phyloP scores from a whole-genome alignment of 2,888 invertebrate species.

The Beris chalybata region DNA sequence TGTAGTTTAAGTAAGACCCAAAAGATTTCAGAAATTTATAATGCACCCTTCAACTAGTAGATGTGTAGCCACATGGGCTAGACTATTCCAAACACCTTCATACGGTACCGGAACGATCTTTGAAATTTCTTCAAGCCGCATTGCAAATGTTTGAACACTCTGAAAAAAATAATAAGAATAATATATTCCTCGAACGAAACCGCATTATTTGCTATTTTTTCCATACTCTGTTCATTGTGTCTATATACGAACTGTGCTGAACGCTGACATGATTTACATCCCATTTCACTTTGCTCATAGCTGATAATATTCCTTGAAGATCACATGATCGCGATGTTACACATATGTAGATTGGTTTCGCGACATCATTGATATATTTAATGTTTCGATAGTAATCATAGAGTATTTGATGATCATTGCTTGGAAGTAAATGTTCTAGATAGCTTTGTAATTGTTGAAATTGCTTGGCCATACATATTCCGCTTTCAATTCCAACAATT shows the following conservation, averaged over 20 bases:
- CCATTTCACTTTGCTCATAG: constrained; percentile 96
- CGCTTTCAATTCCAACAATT: constrained; percentile 90
- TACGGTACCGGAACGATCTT: constrained; percentile 71
- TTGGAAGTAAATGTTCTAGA: constrained; percentile 79
- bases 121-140: constrained; percentile 74
- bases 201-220: neutral
- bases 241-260: constrained; percentile 89
- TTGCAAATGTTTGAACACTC: constrained; percentile 70
- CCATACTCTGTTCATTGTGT: constrained; percentile 68
- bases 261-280: constrained; percentile 92
- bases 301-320: constrained; percentile 70
- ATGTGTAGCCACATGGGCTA: constrained; percentile 82
- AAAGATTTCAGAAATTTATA: constrained; percentile 11
- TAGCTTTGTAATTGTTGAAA: constrained; percentile 82
- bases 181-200: neutral
- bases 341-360: constrained; percentile 84
- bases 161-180: constrained; percentile 37
- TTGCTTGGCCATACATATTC: constrained; percentile 86
- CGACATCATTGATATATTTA: constrained; percentile 62
- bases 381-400: constrained; percentile 64
- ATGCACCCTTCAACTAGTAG: constrained; percentile 86
- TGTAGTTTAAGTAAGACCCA: neutral
- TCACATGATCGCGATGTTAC: constrained; percentile 81
- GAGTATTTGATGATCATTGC: constrained; percentile 67
- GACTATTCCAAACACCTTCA: constrained; percentile 81